Evolutionary conservation across 2,113 vertebrate species (phyloP).

Genomic region (Struthidea cinerea): DNA sequence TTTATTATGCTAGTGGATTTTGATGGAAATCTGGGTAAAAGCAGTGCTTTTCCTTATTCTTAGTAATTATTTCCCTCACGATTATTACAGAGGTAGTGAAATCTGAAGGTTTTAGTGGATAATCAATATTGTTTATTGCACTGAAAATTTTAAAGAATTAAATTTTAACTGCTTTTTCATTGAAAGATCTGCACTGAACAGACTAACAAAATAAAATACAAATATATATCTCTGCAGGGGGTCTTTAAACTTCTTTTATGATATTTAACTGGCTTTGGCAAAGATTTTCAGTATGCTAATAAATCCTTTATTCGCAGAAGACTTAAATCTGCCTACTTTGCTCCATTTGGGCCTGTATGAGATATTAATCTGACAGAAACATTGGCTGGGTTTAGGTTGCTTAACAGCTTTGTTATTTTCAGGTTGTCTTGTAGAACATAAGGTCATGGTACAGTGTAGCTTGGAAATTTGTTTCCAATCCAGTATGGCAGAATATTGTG

Average conservation of each 20-base stretch:
- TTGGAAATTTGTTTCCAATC: constrained; percentile 32
- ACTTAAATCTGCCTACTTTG: constrained; percentile 63
- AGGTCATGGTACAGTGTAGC: constrained; percentile 15
- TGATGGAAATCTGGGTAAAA: constrained; percentile 34
- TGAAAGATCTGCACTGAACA: constrained; percentile 33
- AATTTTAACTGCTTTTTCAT: constrained; percentile 57
- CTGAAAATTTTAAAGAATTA: constrained; percentile 65
- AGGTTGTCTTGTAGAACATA: constrained; percentile 54
- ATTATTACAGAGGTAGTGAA: constrained; percentile 51
- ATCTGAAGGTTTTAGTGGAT: constrained; percentile 59
- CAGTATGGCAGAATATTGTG: constrained; percentile 13
- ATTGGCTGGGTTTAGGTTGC: constrained; percentile 32
- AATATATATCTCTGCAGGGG: constrained; percentile 47
- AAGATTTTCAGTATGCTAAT: constrained; percentile 57
- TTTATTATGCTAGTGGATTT: background rate
- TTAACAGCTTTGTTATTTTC: constrained; percentile 62
- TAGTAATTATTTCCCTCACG: constrained; percentile 51
- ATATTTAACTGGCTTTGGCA: constrained; percentile 64
- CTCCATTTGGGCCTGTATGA: constrained; percentile 58
- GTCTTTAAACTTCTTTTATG: constrained; percentile 50
- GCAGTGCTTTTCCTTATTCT: background rate
- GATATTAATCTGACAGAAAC: constrained; percentile 61
- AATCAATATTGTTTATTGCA: constrained; percentile 64
- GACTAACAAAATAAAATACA: constrained; percentile 65
- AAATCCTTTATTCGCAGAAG: constrained; percentile 64